Evolutionary conservation across 2,888 invertebrate species (phyloP).

Genomic region (Athalia rosae): DNA sequence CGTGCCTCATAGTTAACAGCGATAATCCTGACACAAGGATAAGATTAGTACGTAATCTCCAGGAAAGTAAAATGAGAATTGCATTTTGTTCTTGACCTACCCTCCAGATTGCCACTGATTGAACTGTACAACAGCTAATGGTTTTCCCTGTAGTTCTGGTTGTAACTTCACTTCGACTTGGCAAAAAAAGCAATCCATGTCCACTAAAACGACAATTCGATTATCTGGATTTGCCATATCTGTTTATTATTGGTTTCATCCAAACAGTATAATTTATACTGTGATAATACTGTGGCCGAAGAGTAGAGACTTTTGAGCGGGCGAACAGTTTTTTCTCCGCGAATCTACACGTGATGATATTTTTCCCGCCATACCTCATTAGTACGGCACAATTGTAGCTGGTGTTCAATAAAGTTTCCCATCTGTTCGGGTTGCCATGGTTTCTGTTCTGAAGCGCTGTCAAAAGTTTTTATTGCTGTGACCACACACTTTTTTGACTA

Average conservation of each 20-base stretch:
- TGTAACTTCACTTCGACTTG: constrained; percentile 97
- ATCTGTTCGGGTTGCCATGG: background rate
- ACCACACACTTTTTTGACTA: background rate
- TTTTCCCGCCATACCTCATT: constrained; percentile 14
- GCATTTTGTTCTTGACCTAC: constrained; percentile 75
- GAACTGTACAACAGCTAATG: constrained; percentile 97
- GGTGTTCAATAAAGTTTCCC: background rate
- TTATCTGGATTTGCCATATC: constrained; percentile 70
- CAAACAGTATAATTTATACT: background rate
- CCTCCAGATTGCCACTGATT: constrained; percentile 95
- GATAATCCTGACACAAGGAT: constrained; percentile 82
- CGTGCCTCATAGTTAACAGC: constrained; percentile 98
- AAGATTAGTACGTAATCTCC: constrained; percentile 6
- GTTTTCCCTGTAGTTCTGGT: constrained; percentile 88
- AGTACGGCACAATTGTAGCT: background rate
- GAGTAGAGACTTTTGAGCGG: no score
- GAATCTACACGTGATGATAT: constrained; percentile 17
- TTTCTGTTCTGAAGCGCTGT: background rate
- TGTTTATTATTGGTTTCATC: background rate
- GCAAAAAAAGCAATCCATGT: constrained; percentile 99
- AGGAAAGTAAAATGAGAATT: constrained; percentile 1
- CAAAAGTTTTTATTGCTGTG: background rate
- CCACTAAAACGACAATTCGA: constrained; percentile 89
- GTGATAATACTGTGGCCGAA: background rate
- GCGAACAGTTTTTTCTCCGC: background rate